phyloP scores from a whole-genome alignment of 2,888 invertebrate species.

The Atrina japonica region DNA sequence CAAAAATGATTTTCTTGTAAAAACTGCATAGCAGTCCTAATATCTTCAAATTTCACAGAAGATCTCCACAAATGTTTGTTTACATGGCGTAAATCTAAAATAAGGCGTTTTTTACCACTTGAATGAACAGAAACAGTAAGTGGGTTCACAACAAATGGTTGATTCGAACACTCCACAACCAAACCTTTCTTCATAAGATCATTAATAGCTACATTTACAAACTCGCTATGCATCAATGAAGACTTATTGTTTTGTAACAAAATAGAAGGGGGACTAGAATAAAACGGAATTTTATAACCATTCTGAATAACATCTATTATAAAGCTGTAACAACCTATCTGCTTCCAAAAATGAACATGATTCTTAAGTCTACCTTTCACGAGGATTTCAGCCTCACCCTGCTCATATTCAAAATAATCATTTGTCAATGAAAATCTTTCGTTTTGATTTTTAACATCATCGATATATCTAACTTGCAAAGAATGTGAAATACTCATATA shows the following conservation, averaged over 20 bases:
- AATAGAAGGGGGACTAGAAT: conserved; percentile 5
- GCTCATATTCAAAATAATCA: too few species aligned
- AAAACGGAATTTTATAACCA: conserved; percentile 28
- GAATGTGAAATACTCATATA: too few species aligned
- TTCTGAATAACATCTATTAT: conserved; percentile 20
- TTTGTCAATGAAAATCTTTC: too few species aligned
- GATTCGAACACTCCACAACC: conserved; percentile 14
- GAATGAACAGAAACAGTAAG: conserved; percentile 42
- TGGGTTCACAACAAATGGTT: conserved; percentile 41
- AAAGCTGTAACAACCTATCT: conserved; percentile 16
- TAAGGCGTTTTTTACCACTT: conserved; percentile 40
- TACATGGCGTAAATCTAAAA: conserved; percentile 47
- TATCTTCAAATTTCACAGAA: conserved; percentile 41
- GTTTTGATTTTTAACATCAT: too few species aligned
- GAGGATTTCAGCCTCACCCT: too few species aligned
- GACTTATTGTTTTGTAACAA: conserved; percentile 16
- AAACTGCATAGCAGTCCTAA: conserved; percentile 23
- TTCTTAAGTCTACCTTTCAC: conserved; percentile 29
- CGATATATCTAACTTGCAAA: too few species aligned
- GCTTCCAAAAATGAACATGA: conserved; percentile 17
- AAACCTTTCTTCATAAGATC: conserved; percentile 23
- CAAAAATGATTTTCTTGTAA: not conserved
- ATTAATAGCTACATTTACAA: conserved; percentile 23
- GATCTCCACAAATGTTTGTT: conserved; percentile 43
- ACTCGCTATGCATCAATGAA: conserved; percentile 2